phyloP scores from a whole-genome alignment of 2,113 vertebrate genomes.

The Atherinomorus stipes region DNA sequence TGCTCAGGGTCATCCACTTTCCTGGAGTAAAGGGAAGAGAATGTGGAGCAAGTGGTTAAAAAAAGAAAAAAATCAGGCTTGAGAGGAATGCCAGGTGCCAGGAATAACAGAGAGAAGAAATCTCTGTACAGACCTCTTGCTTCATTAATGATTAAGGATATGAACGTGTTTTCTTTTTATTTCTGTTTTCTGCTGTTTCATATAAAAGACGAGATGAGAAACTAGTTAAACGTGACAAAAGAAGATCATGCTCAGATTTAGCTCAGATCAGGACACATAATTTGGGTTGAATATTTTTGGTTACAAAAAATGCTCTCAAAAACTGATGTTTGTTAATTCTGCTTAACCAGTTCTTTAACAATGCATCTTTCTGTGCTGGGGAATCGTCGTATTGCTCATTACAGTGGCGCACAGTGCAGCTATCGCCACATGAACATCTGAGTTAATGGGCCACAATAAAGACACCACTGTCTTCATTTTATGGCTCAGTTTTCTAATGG shows the following conservation, averaged over 20 bases:
- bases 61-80: background rate
- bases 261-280: background rate
- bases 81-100: background rate
- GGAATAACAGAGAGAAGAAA: background rate
- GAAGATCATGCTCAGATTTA: slow-evolving; percentile 14
- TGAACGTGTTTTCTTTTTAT: background rate
- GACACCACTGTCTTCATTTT: slow-evolving; percentile 81
- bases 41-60: slow-evolving; percentile 33
- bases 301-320: slow-evolving; percentile 19
- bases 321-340: slow-evolving; percentile 54
- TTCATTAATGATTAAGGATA: slow-evolving; percentile 5
- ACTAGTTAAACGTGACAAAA: slow-evolving; percentile 12
- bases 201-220: background rate
- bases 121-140: background rate
- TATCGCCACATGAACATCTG: slow-evolving; percentile 73
- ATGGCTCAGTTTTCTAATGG: slow-evolving; percentile 82
- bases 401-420: slow-evolving; percentile 71
- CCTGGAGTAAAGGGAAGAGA: slow-evolving; percentile 52
- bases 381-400: slow-evolving; percentile 76
- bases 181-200: background rate
- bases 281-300: slow-evolving; percentile 16
- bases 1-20: slow-evolving; percentile 69
- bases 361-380: slow-evolving; percentile 63
- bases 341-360: slow-evolving; percentile 63
- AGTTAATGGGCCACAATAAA: slow-evolving; percentile 83